Base-by-base conservation (phyloP, 2,113 vertebrate genomes). In the Furnarius figulus region DNA sequence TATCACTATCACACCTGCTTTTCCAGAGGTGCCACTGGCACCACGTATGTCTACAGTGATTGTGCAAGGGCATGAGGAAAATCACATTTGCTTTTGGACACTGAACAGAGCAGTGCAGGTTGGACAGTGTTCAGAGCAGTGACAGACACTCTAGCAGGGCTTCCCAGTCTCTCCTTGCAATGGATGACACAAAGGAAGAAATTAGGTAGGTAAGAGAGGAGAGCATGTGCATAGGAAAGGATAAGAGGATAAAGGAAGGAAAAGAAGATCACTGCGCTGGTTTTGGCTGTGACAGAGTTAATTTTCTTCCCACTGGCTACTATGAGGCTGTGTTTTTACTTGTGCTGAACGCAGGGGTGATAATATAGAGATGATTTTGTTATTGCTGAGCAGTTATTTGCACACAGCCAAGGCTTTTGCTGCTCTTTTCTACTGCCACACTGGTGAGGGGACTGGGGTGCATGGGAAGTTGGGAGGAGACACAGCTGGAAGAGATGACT, bases 31-130 rank as follows among this genome's bases (percentile, higher is more conserved):
- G 7, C 10, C 33, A n/a, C 28, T 8, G 9, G 49, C 37, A 72
- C 22, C 22, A 4, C 0, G 11, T 33, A 33, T 24, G 28, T 16
- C 7, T 42, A 5, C 4, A 3, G 28, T 39, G 13, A 10, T 61
- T 25, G 18, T 82, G 23, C 24, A 77, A 73, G 0, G 4, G 30
- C n/a, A 28, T 37, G 40, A 71, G 15, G 28, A 93, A 83, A 63
- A 84, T 21, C 16, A 12, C 30, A 10, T 33, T 46, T 79, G 14
- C 7, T 31, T 87, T 47, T 79, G 58, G 35, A 37, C n/a, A 31
- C 33, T 14, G 25, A 65, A 25, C 14, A 82, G 39, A 37, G 18
- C 46, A 68, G 31, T 12, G 11, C 11, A 50, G 19, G 20, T 18
- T 71, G 56, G 58, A 44, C 22, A 37, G 44, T 53, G 14, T 17